Evolutionary conservation across 2,113 vertebrate genomes (phyloP).

Genomic region (Phaethornis superciliosus): DNA sequence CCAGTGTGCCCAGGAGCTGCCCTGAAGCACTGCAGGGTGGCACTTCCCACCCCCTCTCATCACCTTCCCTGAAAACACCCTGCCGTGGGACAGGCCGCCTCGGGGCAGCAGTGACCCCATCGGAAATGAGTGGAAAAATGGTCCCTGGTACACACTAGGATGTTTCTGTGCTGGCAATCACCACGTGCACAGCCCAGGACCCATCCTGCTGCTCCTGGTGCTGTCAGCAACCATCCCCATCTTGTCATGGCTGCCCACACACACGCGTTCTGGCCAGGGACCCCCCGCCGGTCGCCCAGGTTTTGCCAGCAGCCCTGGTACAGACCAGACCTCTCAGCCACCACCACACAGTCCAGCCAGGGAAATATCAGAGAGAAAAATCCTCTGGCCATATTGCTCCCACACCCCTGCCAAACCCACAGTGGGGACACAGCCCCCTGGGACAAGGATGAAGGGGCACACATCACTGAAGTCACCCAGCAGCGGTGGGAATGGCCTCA

Average conservation of each 20-base stretch:
- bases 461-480: not conserved
- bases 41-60: not conserved
- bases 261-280: not conserved
- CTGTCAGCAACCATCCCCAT: fast-evolving
- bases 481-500: not conserved
- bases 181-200: fast-evolving
- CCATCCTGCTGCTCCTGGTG: not conserved
- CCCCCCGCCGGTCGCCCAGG: fast-evolving
- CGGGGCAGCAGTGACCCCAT: not conserved
- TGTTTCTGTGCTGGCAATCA: not conserved
- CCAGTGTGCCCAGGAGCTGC: not conserved
- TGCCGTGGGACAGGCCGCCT: not conserved
- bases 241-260: not conserved
- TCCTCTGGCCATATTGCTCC: fast-evolving
- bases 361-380: not conserved
- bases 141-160: fast-evolving
- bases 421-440: fast-evolving
- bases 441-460: not conserved
- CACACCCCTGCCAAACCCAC: not conserved
- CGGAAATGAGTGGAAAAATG: not conserved
- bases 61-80: not conserved
- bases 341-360: not conserved
- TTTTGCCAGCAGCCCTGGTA: not conserved
- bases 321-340: not conserved
- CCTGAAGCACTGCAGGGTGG: not conserved